Percentiles rank a stretch among this genome's conserved stretches.
phyloP scores from a whole-genome alignment of 2,797 vertebrate genomes.

The Lutra lutra region DNA sequence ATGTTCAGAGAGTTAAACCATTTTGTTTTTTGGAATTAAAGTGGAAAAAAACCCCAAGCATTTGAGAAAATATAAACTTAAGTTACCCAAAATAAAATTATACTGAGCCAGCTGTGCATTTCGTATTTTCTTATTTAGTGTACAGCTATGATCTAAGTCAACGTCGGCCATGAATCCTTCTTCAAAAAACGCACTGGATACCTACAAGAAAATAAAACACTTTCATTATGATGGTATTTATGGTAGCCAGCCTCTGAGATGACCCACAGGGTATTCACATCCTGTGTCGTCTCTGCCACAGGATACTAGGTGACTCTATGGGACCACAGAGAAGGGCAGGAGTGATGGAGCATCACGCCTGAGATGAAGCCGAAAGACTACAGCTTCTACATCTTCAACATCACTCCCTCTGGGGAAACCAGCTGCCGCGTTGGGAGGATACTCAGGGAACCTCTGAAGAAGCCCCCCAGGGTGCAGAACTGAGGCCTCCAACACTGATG shows the following conservation, averaged over 20 bases:
- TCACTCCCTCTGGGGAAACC: background rate
- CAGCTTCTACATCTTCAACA: background rate
- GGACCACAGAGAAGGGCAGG: background rate
- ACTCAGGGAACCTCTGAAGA: background rate
- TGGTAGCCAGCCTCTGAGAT: background rate
- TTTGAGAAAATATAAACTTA: constrained; percentile 10
- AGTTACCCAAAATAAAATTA: constrained; percentile 97
- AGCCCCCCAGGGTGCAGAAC: background rate
- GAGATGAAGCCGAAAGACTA: background rate
- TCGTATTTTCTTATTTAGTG: constrained; percentile 96
- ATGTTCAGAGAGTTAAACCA: background rate
- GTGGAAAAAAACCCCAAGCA: background rate
- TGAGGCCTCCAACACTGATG: background rate
- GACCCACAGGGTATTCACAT: background rate
- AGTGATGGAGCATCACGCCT: background rate
- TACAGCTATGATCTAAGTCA: constrained; percentile 94
- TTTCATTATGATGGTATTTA: background rate
- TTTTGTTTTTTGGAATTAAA: background rate
- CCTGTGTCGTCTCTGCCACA: rapidly evolving
- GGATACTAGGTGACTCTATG: background rate
- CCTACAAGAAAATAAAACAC: constrained; percentile 83
- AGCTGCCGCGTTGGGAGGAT: background rate
- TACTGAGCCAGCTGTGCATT: constrained; percentile 97
- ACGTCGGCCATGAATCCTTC: constrained; percentile 95
- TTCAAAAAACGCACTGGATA: constrained; percentile 92